Base-by-base conservation (phyloP, 92 coral and sea anemone genomes). In the Siderastrea radians region DNA sequence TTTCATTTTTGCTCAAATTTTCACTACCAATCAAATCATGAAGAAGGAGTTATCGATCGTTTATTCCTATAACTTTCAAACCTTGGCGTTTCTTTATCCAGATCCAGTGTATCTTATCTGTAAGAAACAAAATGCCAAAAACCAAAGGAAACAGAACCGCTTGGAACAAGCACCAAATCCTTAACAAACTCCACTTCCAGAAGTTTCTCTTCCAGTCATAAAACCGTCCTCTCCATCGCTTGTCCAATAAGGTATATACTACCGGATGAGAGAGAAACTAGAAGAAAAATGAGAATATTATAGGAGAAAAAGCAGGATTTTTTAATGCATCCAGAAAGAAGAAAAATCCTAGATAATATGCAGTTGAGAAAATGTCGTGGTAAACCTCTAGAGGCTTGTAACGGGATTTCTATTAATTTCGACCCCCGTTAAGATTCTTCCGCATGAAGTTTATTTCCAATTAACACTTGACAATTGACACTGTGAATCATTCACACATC, bases 261-360 rank as follows among this genome's bases (percentile, higher is more conserved):
- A 69, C 74, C 1, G 74, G 74, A 46, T 69, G 74, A 46, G 74
- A 69, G 44, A 69, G 46, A 69, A 69, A 69, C 74, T 69, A 49
- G 46, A 44, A 69, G 49, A 8, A 45, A 3, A 44, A 46, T 12
- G 10, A 38, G 10, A 8, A 13, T 1, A 13, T 12, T 17, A 13
- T 5, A 14, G 5, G 65, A 7, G 13, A 60, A 13, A 19, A 5
- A 2, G 63, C 13, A 12, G 63, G 63, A 58, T 26, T 26, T 26
- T 26, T 26, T 26, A 26, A 26, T 26, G 38, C 38, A 26, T 26
- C 38, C 38, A 26, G 38, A 26, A 26, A 26, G 38, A 26, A 26
- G 38, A 26, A 26, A 26, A 26, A 26, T 26, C 38, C 38, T 0
- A 26, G 38, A 26, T 26, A 26, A 26, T 26, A 26, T 26, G 38